Evolutionary conservation across 2,888 invertebrate species (phyloP), one percentile per base, ranked within the genome.

Genomic region (Diaperis boleti): DNA sequence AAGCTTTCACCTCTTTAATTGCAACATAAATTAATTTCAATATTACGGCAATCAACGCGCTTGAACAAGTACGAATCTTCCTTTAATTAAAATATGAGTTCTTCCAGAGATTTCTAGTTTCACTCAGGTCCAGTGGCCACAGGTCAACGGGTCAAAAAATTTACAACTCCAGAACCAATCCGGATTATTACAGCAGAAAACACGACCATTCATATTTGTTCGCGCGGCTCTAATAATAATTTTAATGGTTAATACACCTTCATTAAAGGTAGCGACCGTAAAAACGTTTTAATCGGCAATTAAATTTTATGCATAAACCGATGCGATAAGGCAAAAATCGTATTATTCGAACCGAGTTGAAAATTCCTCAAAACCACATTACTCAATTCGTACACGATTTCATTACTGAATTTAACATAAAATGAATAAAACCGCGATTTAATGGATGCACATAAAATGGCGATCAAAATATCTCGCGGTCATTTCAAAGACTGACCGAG

Each of bases 261-360:
- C 55, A 55, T 55, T 55, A 49, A 57, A 47, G 45, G 57, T 47
- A 39, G 54, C 52, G 55, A 29, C 62, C 66, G 59, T 69, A 64
- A 69, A 42, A 69, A 35, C 59, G 60, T 63, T 64, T 67, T 69
- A 67, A 66, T 64, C 60, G 57, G 49, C 64, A 66, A 69, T 69
- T 67, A 68, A 64, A 62, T 65, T 69, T 63, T 56, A 64, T 56
- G 63, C 54, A 47, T 39, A 50, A 62, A 65, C 64, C 67, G 67
- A n/a, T n/a, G n/a, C n/a, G n/a, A 69, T 64, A 64, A 66, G 59
- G 65, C 54, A 68, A 66, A 68, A 68, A 65, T 49, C 61, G 66
- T 35, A 60, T 45, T 45, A 54, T 45, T 44, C 22, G 35, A 52
- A 22, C 35, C 22, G 26, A 50, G 26, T 20, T 50, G 52, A 55